A percentile compares a stretch with the other conserved stretches of the same genome.
These are phyloP conservation scores for Pteropus rufus DNA, from an alignment of 2,797 vertebrate species.

Conservation along the genomic window DNA sequence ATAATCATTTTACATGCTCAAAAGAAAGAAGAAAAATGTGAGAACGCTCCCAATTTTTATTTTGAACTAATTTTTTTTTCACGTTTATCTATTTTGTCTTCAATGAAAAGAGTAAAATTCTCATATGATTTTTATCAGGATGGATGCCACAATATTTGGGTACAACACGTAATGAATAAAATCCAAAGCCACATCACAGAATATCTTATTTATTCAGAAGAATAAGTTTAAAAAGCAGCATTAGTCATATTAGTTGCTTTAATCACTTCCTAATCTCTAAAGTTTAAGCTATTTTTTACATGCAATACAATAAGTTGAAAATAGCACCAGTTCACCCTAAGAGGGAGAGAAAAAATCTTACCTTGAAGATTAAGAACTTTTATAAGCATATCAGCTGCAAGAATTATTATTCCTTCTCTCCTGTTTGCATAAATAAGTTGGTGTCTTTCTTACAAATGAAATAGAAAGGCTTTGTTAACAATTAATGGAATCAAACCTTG, in stretches of 20 bases:
- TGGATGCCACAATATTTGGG: neutral
- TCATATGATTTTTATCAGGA: neutral
- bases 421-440: neutral
- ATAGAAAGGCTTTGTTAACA: constrained; percentile 27
- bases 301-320: constrained; percentile 34
- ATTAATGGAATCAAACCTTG: constrained; percentile 24
- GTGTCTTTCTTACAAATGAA: constrained; percentile 32
- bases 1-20: neutral
- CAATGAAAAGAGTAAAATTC: constrained; percentile 30
- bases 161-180: neutral
- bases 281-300: neutral
- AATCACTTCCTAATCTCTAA: neutral
- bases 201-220: neutral
- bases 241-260: neutral
- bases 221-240: constrained; percentile 21
- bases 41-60: neutral
- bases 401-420: neutral
- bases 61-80: neutral
- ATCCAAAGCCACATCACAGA: neutral
- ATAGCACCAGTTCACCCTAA: constrained; percentile 19
- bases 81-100: constrained; percentile 20
- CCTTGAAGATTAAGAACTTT: constrained; percentile 49
- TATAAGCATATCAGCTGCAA: neutral
- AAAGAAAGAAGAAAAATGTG: neutral
- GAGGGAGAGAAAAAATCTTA: neutral